Evolutionary conservation across 2,113 vertebrate genomes (phyloP), one percentile per base, ranked within the genome.

Genomic region (Cyanistes caeruleus): DNA sequence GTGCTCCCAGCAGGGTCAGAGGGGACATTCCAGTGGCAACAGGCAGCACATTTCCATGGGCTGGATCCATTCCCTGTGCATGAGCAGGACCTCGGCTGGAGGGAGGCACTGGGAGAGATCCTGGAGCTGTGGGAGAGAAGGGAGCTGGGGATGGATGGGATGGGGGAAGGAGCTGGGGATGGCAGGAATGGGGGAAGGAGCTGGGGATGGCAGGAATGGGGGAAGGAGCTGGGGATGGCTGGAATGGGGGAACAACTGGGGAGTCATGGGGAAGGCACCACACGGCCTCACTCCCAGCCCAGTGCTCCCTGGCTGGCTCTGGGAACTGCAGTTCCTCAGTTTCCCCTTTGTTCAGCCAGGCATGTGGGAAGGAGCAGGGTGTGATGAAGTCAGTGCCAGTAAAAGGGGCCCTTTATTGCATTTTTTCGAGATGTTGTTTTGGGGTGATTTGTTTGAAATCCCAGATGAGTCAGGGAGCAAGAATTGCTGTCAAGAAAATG

Each of bases 301-400:
- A 15, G 59, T 3, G 75, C 28, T n/a, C 85, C 48, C 27, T 31
- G 90, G 76, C 78, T 43, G 18, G 44, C 84, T 17, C 89, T 2
- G 81, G 60, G 46, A 80, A 77, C 51, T 49, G 83, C 73, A 24
- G 63, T 22, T 75, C 63, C 58, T 58, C 91, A 24, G 67, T 21
- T 49, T 52, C 41, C 20, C 39, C 88, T 96, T 96, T 97, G 96
- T 97, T 43, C 14, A 63, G 62, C 87, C 43, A 10, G 87, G 56
- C 68, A 27, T 13, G 97, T 98, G 96, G 98, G 98, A 97, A 97
- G 98, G 94, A 94, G 86, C 90, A 92, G 97, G 91, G 93, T 93
- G 96, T 63, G 93, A 95, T 55, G 93, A 53, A 95, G 93, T 51
- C 79, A 84, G 93, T 31, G 95, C 75, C 90, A 80, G 25, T 76